phyloP scores from a whole-genome alignment of 2,888 invertebrate genomes.

The Drosophila anomelani region DNA sequence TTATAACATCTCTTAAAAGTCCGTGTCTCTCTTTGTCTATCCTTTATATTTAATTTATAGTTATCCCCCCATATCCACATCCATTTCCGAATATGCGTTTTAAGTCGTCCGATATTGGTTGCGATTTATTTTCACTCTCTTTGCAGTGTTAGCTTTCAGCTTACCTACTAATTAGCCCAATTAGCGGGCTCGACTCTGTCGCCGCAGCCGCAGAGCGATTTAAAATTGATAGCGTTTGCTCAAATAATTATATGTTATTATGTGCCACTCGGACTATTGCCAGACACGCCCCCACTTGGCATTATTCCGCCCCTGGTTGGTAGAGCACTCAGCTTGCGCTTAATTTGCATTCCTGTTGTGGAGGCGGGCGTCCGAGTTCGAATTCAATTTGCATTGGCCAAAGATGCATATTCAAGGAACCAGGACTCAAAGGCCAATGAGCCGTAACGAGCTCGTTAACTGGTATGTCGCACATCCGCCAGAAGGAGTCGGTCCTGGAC shows the following conservation, averaged over 20 bases:
- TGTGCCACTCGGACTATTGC: slow-evolving; percentile 16
- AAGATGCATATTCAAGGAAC: slow-evolving; percentile 23
- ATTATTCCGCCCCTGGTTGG: slow-evolving; percentile 11
- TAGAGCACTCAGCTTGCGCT: slow-evolving; percentile 38
- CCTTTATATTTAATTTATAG: background rate
- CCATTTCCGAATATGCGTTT: slow-evolving; percentile 3
- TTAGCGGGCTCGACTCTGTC: slow-evolving; percentile 21
- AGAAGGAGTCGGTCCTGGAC: background rate
- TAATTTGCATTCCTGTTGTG: slow-evolving; percentile 64
- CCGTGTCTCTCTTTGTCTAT: background rate
- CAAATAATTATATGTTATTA: slow-evolving; percentile 32
- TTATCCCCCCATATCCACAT: background rate
- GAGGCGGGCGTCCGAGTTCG: slow-evolving; percentile 35
- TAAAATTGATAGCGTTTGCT: slow-evolving; percentile 34
- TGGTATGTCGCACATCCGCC: background rate
- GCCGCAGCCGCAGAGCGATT: slow-evolving; percentile 21
- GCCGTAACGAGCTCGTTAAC: slow-evolving; percentile 68
- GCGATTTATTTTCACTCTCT: slow-evolving; percentile 17
- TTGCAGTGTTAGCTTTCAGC: background rate
- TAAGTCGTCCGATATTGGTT: slow-evolving; percentile 2
- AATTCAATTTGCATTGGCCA: slow-evolving; percentile 68
- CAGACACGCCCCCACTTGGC: slow-evolving; percentile 11
- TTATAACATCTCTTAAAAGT: background rate
- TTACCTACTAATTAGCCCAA: slow-evolving; percentile 29
- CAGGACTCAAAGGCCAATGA: slow-evolving; percentile 54